Percentiles rank a stretch among this genome's conserved stretches.
Conservation (phyloP, 2,888 invertebrate species). For the Scaptomyza parva region DNA sequence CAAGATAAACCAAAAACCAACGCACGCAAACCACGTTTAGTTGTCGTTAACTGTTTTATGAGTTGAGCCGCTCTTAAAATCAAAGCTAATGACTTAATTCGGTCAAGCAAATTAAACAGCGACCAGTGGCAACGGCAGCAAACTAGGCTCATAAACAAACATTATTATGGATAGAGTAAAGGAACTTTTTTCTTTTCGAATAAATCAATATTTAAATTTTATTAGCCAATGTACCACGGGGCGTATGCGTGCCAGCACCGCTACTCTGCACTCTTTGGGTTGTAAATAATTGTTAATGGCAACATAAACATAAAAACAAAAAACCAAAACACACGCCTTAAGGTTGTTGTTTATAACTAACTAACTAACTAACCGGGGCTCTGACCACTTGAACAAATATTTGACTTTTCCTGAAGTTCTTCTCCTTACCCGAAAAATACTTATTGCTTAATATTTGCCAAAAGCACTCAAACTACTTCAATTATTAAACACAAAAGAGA, state of each 20-base stretch:
- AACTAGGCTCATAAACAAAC: conserved; percentile 56
- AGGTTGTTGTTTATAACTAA: no score
- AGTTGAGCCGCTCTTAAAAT: conserved; percentile 65
- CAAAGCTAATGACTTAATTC: conserved; percentile 71
- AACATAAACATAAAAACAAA: conserved; percentile 49
- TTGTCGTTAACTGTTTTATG: conserved; percentile 64
- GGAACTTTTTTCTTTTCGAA: no score
- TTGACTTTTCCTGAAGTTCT: no score
- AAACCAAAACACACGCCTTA: conserved; percentile 4
- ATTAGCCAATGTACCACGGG: conserved; percentile 45
- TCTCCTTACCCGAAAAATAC: no score
- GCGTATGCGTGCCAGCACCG: conserved; percentile 52
- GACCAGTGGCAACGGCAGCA: neutral
- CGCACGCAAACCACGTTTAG: neutral
- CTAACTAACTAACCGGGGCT: conserved; percentile 39
- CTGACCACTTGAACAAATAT: conserved; percentile 53
- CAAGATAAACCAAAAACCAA: no score
- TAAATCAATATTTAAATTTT: conserved; percentile 65
- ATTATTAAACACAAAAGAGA: conserved; percentile 5
- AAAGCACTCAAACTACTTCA: neutral
- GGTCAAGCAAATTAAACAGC: conserved; percentile 53
- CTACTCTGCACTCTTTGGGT: neutral
- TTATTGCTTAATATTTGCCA: neutral
- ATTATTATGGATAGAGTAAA: no score
- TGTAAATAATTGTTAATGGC: conserved; percentile 69